phyloP scores from a whole-genome alignment of 2,113 vertebrate species.

The Eulemur macaco region DNA sequence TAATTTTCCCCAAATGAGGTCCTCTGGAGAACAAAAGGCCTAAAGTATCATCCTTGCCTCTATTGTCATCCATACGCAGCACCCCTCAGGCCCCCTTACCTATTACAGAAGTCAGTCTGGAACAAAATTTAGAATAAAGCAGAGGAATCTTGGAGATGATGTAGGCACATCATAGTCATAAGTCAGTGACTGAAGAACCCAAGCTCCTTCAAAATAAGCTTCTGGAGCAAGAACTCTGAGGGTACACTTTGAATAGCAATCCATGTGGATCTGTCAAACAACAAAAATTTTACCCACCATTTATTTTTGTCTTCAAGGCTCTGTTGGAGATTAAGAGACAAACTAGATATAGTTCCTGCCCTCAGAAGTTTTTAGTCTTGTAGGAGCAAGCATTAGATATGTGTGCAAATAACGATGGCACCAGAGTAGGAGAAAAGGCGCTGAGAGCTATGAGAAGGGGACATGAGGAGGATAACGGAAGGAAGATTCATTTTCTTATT shows the following conservation, averaged over 20 bases:
- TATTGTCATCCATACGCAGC: neutral
- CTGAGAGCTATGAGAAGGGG: neutral
- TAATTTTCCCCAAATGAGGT: neutral
- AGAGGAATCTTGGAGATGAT: neutral
- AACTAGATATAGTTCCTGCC: neutral
- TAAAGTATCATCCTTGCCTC: neutral
- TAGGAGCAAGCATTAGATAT: neutral
- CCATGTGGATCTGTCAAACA: neutral
- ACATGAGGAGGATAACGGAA: accelerated
- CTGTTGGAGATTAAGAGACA: neutral
- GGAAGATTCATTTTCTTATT: neutral
- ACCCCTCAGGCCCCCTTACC: neutral
- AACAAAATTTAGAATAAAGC: neutral
- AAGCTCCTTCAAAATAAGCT: neutral
- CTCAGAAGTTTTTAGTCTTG: neutral
- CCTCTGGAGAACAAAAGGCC: neutral
- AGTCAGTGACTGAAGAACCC: neutral
- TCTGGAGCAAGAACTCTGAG: neutral
- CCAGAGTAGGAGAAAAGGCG: neutral
- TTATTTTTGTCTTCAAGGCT: neutral
- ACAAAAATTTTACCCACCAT: neutral
- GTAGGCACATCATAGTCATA: neutral
- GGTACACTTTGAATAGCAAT: neutral
- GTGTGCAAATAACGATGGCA: neutral
- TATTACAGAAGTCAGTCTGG: neutral